These are phyloP conservation scores for Charina bottae DNA, from an alignment of 2,113 vertebrate species.

Conservation along the genomic window DNA sequence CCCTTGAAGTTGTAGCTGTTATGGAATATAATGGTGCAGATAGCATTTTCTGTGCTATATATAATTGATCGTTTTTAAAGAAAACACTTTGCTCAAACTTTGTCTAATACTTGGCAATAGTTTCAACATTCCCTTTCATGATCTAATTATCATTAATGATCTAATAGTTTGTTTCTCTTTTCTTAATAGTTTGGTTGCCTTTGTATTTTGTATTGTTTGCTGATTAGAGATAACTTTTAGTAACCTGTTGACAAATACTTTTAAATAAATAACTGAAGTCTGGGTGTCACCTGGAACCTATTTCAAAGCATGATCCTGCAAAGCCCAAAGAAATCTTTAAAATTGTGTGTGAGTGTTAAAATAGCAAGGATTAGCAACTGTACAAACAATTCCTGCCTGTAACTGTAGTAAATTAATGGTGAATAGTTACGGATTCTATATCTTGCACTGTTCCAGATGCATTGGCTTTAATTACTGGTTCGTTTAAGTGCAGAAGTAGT, in stretches of 20 bases:
- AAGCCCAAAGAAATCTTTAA: constrained; percentile 7
- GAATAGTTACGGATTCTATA: constrained; percentile 10
- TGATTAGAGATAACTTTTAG: neutral
- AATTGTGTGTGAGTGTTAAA: neutral
- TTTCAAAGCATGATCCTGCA: neutral
- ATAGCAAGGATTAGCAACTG: constrained; percentile 22
- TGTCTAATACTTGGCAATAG: neutral
- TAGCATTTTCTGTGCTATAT: neutral
- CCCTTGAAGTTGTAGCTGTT: neutral
- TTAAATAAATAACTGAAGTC: neutral
- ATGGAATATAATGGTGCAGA: neutral
- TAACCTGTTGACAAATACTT: neutral
- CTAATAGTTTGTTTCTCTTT: neutral
- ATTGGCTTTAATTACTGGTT: constrained; percentile 36
- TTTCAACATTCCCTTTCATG: neutral
- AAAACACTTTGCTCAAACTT: neutral
- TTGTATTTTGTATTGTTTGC: neutral
- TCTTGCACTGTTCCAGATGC: constrained; percentile 23
- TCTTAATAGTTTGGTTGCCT: neutral
- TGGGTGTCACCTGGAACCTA: neutral
- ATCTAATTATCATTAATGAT: too few species aligned
- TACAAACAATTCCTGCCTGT: constrained; percentile 30
- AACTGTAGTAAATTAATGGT: constrained; percentile 35
- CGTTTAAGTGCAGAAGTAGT: constrained; percentile 17
- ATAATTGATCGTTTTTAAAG: neutral